These are phyloP conservation scores for Ptychochromis oligacanthus DNA, from an alignment of 2,113 vertebrate species.

Conservation along the genomic window DNA sequence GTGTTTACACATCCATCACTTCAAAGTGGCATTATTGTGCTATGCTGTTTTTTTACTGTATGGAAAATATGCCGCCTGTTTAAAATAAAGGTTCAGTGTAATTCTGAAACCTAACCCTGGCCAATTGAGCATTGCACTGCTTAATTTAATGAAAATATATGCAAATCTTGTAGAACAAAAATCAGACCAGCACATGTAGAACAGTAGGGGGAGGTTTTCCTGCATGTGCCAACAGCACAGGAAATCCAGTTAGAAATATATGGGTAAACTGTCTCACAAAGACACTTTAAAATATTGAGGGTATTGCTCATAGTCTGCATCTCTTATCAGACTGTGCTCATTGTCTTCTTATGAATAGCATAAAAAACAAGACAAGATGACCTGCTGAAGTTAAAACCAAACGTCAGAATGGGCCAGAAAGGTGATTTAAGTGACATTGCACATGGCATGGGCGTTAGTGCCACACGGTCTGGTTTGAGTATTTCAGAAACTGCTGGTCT, in stretches of 20 bases:
- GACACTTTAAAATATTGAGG: too few relatives aligned
- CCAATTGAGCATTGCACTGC: background rate
- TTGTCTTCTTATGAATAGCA: too few relatives aligned
- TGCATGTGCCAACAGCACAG: background rate
- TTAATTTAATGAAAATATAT: background rate
- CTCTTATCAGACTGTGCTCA: too few relatives aligned
- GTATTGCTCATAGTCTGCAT: too few relatives aligned
- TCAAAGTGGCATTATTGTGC: background rate
- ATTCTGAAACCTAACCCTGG: background rate
- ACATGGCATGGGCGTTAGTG: too few relatives aligned
- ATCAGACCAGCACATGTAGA: background rate
- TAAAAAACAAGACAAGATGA: too few relatives aligned
- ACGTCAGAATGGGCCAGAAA: too few relatives aligned
- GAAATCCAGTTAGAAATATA: background rate
- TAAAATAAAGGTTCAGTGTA: background rate
- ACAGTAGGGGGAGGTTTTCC: background rate
- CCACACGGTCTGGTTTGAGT: too few relatives aligned
- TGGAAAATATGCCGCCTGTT: background rate
- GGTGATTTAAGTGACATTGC: too few relatives aligned
- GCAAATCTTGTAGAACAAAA: background rate
- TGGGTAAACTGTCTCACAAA: too few relatives aligned
- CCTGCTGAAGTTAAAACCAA: too few relatives aligned
- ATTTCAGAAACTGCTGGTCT: too few relatives aligned
- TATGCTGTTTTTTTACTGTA: background rate
- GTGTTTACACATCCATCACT: background rate